Evolutionary conservation across 2,113 vertebrate species (phyloP), one percentile per base, ranked within the genome.

Genomic region (Hyla sarda): DNA sequence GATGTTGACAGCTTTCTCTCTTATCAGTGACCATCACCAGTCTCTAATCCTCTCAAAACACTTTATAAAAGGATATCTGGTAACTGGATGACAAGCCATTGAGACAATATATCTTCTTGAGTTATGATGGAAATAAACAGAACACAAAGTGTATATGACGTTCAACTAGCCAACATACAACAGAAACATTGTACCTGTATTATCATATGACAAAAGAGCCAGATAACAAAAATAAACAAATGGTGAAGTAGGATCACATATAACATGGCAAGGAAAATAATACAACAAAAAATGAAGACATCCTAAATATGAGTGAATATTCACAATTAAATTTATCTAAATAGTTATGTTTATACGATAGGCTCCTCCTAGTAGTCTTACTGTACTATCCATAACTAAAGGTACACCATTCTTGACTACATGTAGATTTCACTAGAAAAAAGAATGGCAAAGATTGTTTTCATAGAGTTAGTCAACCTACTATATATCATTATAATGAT

Each of bases 401-500:
- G 69, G 69, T 21, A 23, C 34, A 19, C 5, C 16, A 41, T 21
- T 11, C 32, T 11, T 37, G 69, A 72, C 34, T 32, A 65, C 9
- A 11, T 16, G 28, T 69, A 12, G 65, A 32, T 13, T 32, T 69
- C 14, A 69, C 8, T 41, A 69, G 65, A 69, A 72, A 5, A 72
- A 72, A 19, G 12, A 69, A 80, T 73, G 65, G 45, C 60, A 30
- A 41, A 5, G 3, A 41, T 28, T 78, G 83, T 56, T 79, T 28
- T 23, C 50, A 58, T 5, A 25, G 37, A 81, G 34, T 0, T 47
- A 1, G 37, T 48, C 62, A 72, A 56, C 32, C 25, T 77, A 54
- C 60, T 41, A 37, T 78, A 79, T 25, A 86, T 80, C 76, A 56
- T 48, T 72, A 28, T 67, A 58, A 32, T 30, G 67, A 80, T 16